Evolutionary conservation across 1,140 invertebrate genomes (phyloP).

Genomic region (Mylabris phalerata): DNA sequence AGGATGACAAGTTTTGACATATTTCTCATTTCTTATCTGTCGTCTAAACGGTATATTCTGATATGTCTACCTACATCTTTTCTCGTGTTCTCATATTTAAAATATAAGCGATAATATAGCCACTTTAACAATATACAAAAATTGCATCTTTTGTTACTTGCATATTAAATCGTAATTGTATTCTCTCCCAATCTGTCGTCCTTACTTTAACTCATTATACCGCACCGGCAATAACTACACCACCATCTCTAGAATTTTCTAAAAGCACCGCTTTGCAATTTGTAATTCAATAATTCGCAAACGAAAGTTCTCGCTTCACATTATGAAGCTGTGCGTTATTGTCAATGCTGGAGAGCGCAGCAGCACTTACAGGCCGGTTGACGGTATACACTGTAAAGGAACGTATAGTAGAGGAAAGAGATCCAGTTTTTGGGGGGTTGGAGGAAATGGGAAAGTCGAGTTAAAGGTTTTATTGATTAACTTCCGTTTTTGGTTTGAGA

Average conservation of each 20-base stretch:
- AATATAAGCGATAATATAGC: too few relatives aligned
- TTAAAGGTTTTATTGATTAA: slow-evolving; percentile 37
- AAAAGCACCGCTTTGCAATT: slow-evolving; percentile 25
- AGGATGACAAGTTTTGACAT: too few relatives aligned
- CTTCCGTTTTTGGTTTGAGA: slow-evolving; percentile 26
- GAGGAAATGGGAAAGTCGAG: slow-evolving; percentile 26
- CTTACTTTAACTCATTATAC: not conserved
- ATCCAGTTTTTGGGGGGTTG: slow-evolving; percentile 4
- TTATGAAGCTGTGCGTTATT: slow-evolving; percentile 27
- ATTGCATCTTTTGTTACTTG: slow-evolving; percentile 7
- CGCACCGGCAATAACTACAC: not conserved
- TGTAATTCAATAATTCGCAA: slow-evolving; percentile 30
- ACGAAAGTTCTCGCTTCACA: slow-evolving; percentile 25
- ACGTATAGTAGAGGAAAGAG: too few relatives aligned
- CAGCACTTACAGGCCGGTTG: slow-evolving; percentile 15
- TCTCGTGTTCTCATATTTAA: too few relatives aligned
- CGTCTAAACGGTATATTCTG: too few relatives aligned
- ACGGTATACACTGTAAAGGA: too few relatives aligned
- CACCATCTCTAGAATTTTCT: not conserved
- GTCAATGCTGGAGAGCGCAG: slow-evolving; percentile 13
- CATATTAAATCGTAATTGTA: slow-evolving; percentile 16
- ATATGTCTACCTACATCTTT: too few relatives aligned
- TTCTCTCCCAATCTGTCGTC: slow-evolving; percentile 1
- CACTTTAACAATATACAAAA: too few relatives aligned
- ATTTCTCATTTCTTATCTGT: too few relatives aligned